Base-by-base conservation (phyloP, 1,140 invertebrate species). In the Caenorhabditis tropicalis region DNA sequence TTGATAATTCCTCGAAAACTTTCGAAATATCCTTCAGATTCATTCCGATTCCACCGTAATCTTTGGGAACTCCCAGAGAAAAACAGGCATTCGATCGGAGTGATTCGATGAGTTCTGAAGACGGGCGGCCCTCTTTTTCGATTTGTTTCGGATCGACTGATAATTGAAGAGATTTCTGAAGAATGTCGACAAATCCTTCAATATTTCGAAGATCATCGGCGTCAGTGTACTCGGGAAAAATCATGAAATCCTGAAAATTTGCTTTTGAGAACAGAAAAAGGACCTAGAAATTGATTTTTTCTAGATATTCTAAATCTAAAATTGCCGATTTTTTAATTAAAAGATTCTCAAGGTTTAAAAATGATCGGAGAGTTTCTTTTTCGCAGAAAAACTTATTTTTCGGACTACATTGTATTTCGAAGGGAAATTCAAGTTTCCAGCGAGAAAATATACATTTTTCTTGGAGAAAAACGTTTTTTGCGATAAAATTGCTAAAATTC, bases 221-320 rank as follows among this genome's bases (percentile, higher is more conserved):
- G 29, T 90, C 85, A 12, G 82, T 74, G 53, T 89, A 90, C 60
- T 90, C 89, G 2, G 89, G 89, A 56, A 85, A 90, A 80, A 90
- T 90, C 82, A 91, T 83, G 58, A 90, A 90, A 86, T 90, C 89
- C 89, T 90, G 81, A 36, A 36, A 6, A 19, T 82, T 70, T 2
- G 9, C 10, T 60, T 19, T 46, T 15, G 56, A 74, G 16, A 5
- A 29, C 1, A 27, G 7, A 19, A 84, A 58, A 43, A 85, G 15
- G 48, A 46, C 43, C 9, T 12, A 46, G 16, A 46, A 46, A 12
- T 9, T 46, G 43, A 46, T 46, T 46, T 46, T 46, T 0, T n/a
- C n/a, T n/a, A n/a, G n/a, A n/a, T n/a, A n/a, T n/a, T n/a, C n/a
- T n/a, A n/a, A n/a, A n/a, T n/a, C n/a, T n/a, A n/a, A n/a, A n/a